Base-by-base conservation (phyloP, 2,113 vertebrate genomes). In the Xerus inauris region DNA sequence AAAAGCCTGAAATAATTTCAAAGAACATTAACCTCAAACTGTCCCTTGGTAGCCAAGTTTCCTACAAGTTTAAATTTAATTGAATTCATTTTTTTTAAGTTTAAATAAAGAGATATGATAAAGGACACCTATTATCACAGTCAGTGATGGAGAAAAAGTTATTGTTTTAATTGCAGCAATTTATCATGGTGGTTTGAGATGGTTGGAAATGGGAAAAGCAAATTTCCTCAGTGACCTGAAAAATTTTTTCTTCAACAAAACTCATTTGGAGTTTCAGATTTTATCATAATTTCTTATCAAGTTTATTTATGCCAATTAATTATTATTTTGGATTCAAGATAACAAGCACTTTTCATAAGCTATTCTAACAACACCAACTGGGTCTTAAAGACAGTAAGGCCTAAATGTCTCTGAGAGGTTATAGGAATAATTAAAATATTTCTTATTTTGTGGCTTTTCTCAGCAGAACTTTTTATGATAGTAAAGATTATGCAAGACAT, bases 81-180 rank as follows among this genome's bases (percentile, higher is more conserved):
- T 81, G 94, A 22, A 69, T 91, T 97, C 93, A 97, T 91, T 96
- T 97, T 98, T 98, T 96, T 84, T 85, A 89, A 94, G 90, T 97
- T 97, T 97, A 92, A 97, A 94, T 79, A 38, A 94, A 95, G 89
- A 77, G 75, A 87, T 92, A 97, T 87, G 64, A 80, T 94, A 97
- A 98, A 95, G 22, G 26, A 32, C 67, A 49, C 65, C 77, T 98
- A 95, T 95, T 91, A 96, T 93, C 96, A 96, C 42, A 97, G 59
- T 81, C 45, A 51, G 20, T 82, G 92, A 81, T 96, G 57, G 91
- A 97, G 64, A 94, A 77, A 92, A 92, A 91, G 79, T 96, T 80
- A 92, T 80, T 96, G 77, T 96, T 98, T 96, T 95, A 87, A 96
- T 97, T 73, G 87, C 11, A 79, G 62, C 79, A 93, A 96, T 95